Base-by-base conservation (phyloP, 1,140 invertebrate genomes). In the Lepeophtheirus salmonis region DNA sequence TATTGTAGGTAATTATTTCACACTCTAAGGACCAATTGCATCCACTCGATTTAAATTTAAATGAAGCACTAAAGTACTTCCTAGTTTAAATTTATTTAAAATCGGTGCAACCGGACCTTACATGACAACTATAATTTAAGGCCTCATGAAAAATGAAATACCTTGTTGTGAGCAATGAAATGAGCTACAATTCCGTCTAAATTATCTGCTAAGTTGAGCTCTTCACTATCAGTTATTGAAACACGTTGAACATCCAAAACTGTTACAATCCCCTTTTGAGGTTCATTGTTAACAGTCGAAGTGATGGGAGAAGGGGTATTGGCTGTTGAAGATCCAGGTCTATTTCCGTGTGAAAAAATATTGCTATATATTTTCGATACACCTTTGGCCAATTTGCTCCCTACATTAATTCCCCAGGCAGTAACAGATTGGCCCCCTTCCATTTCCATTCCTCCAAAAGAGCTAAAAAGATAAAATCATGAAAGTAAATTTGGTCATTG, bases 91-190 rank as follows among this genome's bases (percentile, higher is more conserved):
- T n/a, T n/a, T n/a, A n/a, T n/a, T n/a, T n/a, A n/a, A n/a, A n/a
- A n/a, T n/a, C n/a, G n/a, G n/a, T n/a, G n/a, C n/a, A n/a, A n/a
- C n/a, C n/a, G n/a, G n/a, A n/a, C n/a, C n/a, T n/a, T n/a, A n/a
- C n/a, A n/a, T n/a, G n/a, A n/a, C n/a, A n/a, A n/a, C n/a, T n/a
- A n/a, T n/a, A n/a, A n/a, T n/a, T n/a, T n/a, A n/a, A n/a, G n/a
- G n/a, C n/a, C n/a, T 13, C 18, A 52, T 10, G 6, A n/a, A 52
- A 18, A 12, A 52, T 10, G 17, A 17, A 6, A 6, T n/a, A 92
- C 86, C 63, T 73, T 74, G 20, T 81, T 82, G 70, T 97, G 92
- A 6, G 91, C 92, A 60, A 86, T 76, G 74, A 97, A 97, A 71
- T 97, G 94, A 50, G 89, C 89, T 21, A 96, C 78, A 50, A 92